Evolutionary conservation across 2,888 invertebrate genomes (phyloP).

Genomic region (Ditula angustiorana): DNA sequence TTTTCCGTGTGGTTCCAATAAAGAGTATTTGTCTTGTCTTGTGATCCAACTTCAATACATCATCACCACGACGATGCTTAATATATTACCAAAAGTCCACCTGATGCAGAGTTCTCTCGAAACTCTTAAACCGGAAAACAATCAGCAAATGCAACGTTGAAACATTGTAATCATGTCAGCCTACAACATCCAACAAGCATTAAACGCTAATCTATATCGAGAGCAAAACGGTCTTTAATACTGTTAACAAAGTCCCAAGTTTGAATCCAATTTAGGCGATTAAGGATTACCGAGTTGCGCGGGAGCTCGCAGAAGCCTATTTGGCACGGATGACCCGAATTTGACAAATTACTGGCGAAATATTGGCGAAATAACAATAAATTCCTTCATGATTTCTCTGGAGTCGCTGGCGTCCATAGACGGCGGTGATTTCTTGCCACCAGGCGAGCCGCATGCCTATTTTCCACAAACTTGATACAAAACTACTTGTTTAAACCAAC

Average conservation of each 20-base stretch:
- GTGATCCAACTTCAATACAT: too few species aligned
- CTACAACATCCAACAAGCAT: conserved; percentile 10
- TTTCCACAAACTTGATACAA: too few species aligned
- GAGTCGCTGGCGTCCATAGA: background rate
- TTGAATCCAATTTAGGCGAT: conserved; percentile 16
- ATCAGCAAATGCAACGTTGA: background rate
- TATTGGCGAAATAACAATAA: background rate
- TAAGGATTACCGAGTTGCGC: conserved; percentile 7
- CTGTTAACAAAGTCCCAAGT: conserved; percentile 16
- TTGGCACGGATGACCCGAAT: conserved; percentile 13
- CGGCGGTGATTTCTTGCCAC: too few species aligned
- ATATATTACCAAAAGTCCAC: too few species aligned
- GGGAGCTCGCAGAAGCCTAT: background rate
- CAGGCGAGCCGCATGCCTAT: too few species aligned
- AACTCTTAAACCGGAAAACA: too few species aligned
- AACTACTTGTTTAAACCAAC: too few species aligned
- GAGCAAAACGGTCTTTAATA: conserved; percentile 17
- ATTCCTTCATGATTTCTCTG: background rate
- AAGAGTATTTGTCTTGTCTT: too few species aligned
- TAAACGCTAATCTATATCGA: conserved; percentile 5
- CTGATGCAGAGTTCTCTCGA: too few species aligned
- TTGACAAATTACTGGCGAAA: conserved; percentile 2
- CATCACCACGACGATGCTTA: too few species aligned
- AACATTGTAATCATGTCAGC: background rate
- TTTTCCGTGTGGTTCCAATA: too few species aligned